Base-by-base conservation (phyloP, 2,113 vertebrate genomes). In the Microcebus tavaratra region DNA sequence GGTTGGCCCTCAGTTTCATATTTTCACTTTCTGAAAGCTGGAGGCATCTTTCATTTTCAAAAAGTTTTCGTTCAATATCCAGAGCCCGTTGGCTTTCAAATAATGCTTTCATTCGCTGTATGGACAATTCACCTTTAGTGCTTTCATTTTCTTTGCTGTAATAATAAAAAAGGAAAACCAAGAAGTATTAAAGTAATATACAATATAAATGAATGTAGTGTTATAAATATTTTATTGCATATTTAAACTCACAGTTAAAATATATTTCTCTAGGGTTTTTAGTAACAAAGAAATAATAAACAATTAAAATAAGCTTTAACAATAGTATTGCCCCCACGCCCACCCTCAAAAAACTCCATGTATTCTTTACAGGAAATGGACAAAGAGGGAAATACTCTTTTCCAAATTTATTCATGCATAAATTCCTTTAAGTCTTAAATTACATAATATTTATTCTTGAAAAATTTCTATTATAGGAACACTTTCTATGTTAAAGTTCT, bases 21-120 rank as follows among this genome's bases (percentile, higher is more conserved):
- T 99, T 99, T 95, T 99, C 99, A 95, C 99, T 99, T 96, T 99
- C 99, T 91, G 98, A 99, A 97, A 99, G 98, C 84, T 99, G 99
- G 84, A 99, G 98, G 78, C 98, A 97, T 57, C 99, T 99, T 92
- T 99, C 99, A 36, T 98, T 98, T 4, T 98, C 96, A 97, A 99
- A 99, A 53, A 99, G 99, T 84, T 99, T 99, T 97, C 99, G 99
- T 97, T 99, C 99, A 97, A 99, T 98, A 93, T 99, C 99, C 95
- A 99, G 98, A 75, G 99, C 99, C 93, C 99, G 98, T n/a, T 99
- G 99, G 97, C 99, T 99, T 98, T 99, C 99, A 67, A 99, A 99
- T 68, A 99, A 97, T 88, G 99, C 99, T 97, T 99, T 99, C 99
- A 99, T 99, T 95, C 99, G 99, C 96, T 99, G 99, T 89, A 99